Evolutionary conservation across 2,888 invertebrate genomes (phyloP), one percentile per base, ranked within the genome.

Genomic region (Junonia oenone): DNA sequence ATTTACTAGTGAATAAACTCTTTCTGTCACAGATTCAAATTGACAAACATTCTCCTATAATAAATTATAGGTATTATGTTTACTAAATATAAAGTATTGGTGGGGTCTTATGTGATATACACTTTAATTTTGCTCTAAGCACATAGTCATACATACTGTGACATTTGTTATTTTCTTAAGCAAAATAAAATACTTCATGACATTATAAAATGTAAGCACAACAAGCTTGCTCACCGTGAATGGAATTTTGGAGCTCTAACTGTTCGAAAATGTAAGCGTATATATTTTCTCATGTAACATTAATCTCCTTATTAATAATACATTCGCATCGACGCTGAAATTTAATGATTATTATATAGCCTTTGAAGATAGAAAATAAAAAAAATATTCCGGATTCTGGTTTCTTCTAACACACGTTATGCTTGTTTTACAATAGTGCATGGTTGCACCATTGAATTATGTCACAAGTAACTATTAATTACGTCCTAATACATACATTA

Each of bases 321-420:
- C 29, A 55, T 50, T 55, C 49, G 49, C 54, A 48, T 14, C 35
- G 33, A 49, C 37, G 40, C 43, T 13, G 19, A 45, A 50, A 37
- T 50, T 45, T 19, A 45, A 37, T 45, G 45, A 50, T 50, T 45
- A 55, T 43, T 22, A 13, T 33, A 11, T n/a, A 26, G 17, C 26
- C 11, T 26, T 26, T 5, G 26, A 19, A 19, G 38, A 9, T 19
- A 13, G 22, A 55, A 35, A 35, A 45, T 11, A 55, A 54, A 53
- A 47, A 56, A 47, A 47, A 15, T 11, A 40, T 40, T 29, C n/a
- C 8, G 43, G 13, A 26, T 26, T 43, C 26, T 3, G 22, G 13
- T 43, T 8, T 43, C 2, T 26, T 8, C 13, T 22, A 13, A 26
- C n/a, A 26, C 13, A 14, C 43, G 14, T 51, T 45, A 22, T 51